Conservation (phyloP, 2,113 vertebrate genomes). For the Sminthopsis crassicaudata region DNA sequence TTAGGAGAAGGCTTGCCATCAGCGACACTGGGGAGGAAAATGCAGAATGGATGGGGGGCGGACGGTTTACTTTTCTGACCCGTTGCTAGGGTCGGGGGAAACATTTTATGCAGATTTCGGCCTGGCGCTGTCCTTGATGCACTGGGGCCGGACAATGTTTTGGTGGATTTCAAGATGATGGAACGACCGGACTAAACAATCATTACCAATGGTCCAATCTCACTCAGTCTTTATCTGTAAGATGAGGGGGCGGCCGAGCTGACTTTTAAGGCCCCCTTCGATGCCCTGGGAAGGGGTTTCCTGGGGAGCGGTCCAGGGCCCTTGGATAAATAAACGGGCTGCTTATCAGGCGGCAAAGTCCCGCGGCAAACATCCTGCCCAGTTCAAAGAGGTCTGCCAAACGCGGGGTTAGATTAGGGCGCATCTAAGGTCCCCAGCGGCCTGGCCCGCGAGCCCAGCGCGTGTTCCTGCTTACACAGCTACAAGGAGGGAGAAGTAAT, state of each 20-base stretch:
- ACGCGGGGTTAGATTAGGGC: not conserved
- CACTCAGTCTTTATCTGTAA: not conserved
- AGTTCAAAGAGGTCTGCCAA: not conserved
- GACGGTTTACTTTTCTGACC: not conserved
- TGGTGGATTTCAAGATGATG: not conserved
- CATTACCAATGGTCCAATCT: not conserved
- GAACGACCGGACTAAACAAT: not conserved
- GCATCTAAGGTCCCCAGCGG: not conserved
- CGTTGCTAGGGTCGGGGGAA: not conserved
- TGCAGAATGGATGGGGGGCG: not conserved
- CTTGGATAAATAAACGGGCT: not conserved
- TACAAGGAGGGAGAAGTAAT: not conserved
- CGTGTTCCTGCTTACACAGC: not conserved
- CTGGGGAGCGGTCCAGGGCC: fast-evolving
- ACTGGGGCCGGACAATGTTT: not conserved
- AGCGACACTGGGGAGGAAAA: not conserved
- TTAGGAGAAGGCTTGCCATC: not conserved
- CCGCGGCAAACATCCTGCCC: not conserved
- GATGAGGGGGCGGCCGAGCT: not conserved
- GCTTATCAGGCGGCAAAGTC: not conserved
- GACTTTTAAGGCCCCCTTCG: not conserved
- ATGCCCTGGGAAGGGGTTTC: not conserved
- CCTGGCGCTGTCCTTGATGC: too few relatives aligned
- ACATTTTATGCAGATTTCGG: not conserved
- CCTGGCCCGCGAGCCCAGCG: too few relatives aligned